Base-by-base conservation (phyloP, 2,888 invertebrate genomes). In the Drosophila peninsularis region DNA sequence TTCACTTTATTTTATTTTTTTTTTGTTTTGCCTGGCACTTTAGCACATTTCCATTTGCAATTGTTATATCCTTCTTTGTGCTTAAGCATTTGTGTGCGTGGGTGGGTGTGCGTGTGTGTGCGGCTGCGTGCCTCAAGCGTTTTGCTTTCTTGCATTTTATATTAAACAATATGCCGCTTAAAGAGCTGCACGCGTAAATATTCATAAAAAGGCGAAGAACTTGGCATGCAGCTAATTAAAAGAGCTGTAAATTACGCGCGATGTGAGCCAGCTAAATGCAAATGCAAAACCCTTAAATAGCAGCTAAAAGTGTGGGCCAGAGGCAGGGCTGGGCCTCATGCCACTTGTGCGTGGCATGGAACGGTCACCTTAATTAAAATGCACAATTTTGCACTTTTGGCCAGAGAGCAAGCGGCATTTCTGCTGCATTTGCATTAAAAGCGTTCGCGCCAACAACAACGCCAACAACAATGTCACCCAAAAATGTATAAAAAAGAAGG, bases 331-430 rank as follows among this genome's bases (percentile, higher is more conserved):
- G 24, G 44, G 7, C 2, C 21, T 14, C 44, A 10, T 52, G 63
- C 60, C 65, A 66, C 63, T 74, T 80, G 73, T 76, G 73, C 80
- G 60, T 74, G 65, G 57, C 60, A 36, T 70, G 76, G 67, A 82
- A 66, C 86, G 80, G 88, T 78, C 84, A 87, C 85, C 89, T 87
- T 87, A 87, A 87, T 87, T 87, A 87, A 87, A 87, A 87, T 87
- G 86, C 89, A 87, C 89, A 87, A 88, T 89, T 87, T 89, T 89
- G 86, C 86, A 87, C 89, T 87, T 87, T 89, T 87, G 84, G 87
- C 71, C 73, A 63, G 54, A 54, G 36, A 41, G 72, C 62, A 58
- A 62, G 57, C 30, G 55, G 47, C 76, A 73, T 84, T 84, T 82
- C 63, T 83, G 85, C 78, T 81, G 84, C 88, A 86, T 88, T 88